phyloP scores from a whole-genome alignment of 2,888 invertebrate species.

The Drosophila robusta region DNA sequence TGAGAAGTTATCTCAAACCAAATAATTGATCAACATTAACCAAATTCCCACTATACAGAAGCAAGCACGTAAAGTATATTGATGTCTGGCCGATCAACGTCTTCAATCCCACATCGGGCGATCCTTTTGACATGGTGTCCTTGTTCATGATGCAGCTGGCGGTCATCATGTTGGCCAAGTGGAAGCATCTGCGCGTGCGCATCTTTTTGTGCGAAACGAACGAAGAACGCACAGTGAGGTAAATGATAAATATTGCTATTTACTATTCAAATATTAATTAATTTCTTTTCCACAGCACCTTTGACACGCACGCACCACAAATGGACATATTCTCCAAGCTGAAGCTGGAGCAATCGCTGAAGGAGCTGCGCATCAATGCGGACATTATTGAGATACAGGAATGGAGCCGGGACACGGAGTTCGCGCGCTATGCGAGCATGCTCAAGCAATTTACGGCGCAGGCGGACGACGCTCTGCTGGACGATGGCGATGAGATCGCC shows the following conservation, averaged over 20 bases:
- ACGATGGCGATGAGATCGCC: slow-evolving; percentile 75
- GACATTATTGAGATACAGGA: slow-evolving; percentile 90
- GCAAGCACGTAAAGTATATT: slow-evolving; percentile 90
- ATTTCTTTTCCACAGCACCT: slow-evolving; percentile 63
- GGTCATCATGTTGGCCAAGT: slow-evolving; percentile 96
- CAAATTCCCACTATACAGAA: slow-evolving; percentile 55
- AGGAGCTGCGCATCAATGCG: slow-evolving; percentile 94
- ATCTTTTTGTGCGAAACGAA: slow-evolving; percentile 92
- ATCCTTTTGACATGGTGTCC: slow-evolving; percentile 95
- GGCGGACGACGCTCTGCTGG: slow-evolving; percentile 73
- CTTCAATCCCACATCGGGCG: slow-evolving; percentile 90
- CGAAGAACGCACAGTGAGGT: slow-evolving; percentile 78
- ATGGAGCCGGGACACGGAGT: slow-evolving; percentile 87
- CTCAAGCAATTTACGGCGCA: slow-evolving; percentile 84
- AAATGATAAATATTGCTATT: slow-evolving; percentile 7
- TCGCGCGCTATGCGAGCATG: slow-evolving; percentile 84
- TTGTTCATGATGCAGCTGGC: slow-evolving; percentile 98
- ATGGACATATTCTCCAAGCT: slow-evolving; percentile 80
- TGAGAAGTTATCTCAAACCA: slow-evolving; percentile 15
- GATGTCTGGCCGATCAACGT: slow-evolving; percentile 99
- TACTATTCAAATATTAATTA: no score
- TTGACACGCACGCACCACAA: slow-evolving; percentile 82
- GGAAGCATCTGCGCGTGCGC: slow-evolving; percentile 94
- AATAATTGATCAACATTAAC: neutral
- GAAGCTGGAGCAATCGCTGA: slow-evolving; percentile 90